Conservation (phyloP, 2,797 vertebrate species). For the Sebastiscus tertius region DNA sequence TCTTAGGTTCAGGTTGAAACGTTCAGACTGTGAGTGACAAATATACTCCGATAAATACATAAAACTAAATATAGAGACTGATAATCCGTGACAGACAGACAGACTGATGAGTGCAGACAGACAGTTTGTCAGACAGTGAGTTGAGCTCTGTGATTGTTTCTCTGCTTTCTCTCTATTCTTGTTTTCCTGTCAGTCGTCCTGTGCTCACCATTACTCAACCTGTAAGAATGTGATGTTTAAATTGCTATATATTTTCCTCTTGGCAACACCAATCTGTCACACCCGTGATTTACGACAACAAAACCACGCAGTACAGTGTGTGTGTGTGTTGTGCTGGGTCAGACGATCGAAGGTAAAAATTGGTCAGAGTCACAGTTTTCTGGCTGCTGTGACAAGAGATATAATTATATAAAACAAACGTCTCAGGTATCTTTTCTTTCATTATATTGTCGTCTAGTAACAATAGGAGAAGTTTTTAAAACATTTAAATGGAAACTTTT, state of each 20-base stretch:
- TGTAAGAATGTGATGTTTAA: conserved; percentile 42
- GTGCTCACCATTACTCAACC: conserved; percentile 33
- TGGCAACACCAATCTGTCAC: conserved; percentile 52
- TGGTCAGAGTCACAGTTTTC: conserved; percentile 3
- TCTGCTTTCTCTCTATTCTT: conserved; percentile 14
- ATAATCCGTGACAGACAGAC: conserved; percentile 6
- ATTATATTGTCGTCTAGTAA: background rate
- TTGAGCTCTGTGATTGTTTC: background rate
- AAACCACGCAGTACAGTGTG: background rate
- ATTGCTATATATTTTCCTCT: conserved; percentile 50
- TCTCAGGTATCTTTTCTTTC: background rate
- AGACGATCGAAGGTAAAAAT: background rate
- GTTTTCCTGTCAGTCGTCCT: conserved; percentile 35
- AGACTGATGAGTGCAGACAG: background rate
- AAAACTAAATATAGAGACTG: background rate
- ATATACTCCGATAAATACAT: background rate
- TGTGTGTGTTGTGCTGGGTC: background rate
- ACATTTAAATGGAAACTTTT: background rate
- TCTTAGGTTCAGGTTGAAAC: background rate
- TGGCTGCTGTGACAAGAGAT: background rate
- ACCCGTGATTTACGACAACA: conserved; percentile 37
- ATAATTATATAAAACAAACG: background rate
- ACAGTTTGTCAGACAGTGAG: background rate
- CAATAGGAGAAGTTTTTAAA: background rate
- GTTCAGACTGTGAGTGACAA: background rate